Conservation (phyloP, 2,113 vertebrate species). For the Aythya baeri region DNA sequence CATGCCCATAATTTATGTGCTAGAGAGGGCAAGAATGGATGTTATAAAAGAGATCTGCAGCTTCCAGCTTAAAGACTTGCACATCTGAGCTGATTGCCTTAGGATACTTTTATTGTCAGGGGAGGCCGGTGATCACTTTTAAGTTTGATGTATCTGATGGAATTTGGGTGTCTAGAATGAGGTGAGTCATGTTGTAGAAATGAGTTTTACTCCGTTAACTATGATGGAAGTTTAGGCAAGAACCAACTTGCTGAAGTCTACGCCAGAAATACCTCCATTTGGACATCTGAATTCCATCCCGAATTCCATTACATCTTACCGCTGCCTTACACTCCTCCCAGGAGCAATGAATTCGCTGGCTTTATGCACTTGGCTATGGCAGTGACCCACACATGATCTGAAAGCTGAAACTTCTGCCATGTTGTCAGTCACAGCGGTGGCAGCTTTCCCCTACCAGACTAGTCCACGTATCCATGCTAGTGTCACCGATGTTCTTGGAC, state of each 20-base stretch:
- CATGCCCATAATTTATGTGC: background rate
- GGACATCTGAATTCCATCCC: background rate
- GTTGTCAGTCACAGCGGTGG: background rate
- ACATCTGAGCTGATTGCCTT: background rate
- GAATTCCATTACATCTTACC: background rate
- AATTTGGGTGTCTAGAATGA: background rate
- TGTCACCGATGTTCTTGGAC: background rate
- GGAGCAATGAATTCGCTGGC: background rate
- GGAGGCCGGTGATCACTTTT: background rate
- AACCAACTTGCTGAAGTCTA: background rate
- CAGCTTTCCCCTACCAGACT: background rate
- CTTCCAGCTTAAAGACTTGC: background rate
- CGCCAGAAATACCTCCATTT: background rate
- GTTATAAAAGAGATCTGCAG: background rate
- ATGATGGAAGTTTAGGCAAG: background rate
- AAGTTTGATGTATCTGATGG: background rate
- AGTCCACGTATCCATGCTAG: background rate
- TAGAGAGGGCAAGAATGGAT: background rate
- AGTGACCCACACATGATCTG: fast-evolving
- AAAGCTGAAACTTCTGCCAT: background rate
- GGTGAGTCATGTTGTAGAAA: background rate
- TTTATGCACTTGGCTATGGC: background rate
- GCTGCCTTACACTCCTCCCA: background rate
- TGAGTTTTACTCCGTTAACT: background rate
- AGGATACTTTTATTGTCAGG: background rate